Evolutionary conservation across 2,888 invertebrate species (phyloP).

Genomic region (Microctonus aethiopoides): DNA sequence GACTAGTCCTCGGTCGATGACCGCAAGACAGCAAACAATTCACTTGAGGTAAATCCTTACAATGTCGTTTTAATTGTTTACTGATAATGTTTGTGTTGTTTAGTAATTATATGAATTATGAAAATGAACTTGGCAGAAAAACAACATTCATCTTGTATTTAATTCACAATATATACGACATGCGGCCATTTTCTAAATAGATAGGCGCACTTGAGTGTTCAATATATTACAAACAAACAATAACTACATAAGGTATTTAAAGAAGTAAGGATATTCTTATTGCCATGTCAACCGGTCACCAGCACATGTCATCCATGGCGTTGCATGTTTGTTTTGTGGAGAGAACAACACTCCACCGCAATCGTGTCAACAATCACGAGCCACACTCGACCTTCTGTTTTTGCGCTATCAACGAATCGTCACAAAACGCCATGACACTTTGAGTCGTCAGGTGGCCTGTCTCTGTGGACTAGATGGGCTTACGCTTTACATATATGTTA

Average conservation of each 20-base stretch:
- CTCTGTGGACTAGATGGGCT: no score
- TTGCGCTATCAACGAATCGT: conserved; percentile 39
- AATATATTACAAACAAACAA: conserved; percentile 21
- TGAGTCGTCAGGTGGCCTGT: conserved; percentile 25
- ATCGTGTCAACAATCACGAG: conserved; percentile 29
- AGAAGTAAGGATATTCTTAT: neutral
- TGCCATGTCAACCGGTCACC: neutral
- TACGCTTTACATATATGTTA: no score
- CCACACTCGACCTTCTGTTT: conserved; percentile 27
- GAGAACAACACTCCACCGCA: neutral
- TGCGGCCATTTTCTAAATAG: conserved; percentile 51
- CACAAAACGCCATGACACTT: conserved; percentile 46
- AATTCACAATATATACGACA: conserved; percentile 32
- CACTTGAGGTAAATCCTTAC: neutral
- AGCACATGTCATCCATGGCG: neutral
- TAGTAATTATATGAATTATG: no score
- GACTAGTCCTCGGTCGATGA: conserved; percentile 22
- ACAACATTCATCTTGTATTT: conserved; percentile 11
- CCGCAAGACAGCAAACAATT: conserved; percentile 14
- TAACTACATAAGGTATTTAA: neutral
- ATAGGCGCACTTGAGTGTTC: conserved; percentile 36
- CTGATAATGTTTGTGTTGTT: no score
- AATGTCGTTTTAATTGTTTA: no score
- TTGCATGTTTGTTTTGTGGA: conserved; percentile 8
- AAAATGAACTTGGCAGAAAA: neutral